Percentiles rank a stretch among this genome's conserved stretches.
These are phyloP conservation scores for Hoplodrina blanda DNA, from an alignment of 2,888 invertebrate genomes.

Conservation along the genomic window DNA sequence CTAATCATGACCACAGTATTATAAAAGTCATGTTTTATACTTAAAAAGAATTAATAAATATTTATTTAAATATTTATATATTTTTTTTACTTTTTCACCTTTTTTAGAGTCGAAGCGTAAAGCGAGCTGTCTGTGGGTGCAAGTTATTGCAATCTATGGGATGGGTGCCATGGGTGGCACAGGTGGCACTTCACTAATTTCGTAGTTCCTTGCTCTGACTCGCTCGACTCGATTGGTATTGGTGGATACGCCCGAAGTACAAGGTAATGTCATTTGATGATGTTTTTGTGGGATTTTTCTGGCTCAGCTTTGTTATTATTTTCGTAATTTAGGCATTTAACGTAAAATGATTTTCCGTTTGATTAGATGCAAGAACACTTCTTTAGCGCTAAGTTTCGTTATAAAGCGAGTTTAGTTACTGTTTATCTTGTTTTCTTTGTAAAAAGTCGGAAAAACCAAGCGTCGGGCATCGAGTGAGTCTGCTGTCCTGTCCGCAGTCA, in stretches of 20 bases:
- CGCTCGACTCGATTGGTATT: background rate
- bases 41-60: too few species aligned
- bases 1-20: too few species aligned
- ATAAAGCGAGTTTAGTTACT: background rate
- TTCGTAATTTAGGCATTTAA: background rate
- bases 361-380: background rate
- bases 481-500: background rate
- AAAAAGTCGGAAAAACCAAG: constrained; percentile 42
- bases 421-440: constrained; percentile 35
- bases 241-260: constrained; percentile 2
- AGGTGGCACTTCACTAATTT: too few species aligned
- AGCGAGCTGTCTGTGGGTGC: too few species aligned
- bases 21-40: too few species aligned
- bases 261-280: constrained; percentile 15
- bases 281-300: constrained; percentile 14
- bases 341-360: background rate
- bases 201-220: too few species aligned
- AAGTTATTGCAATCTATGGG: too few species aligned
- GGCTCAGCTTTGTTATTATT: constrained; percentile 5
- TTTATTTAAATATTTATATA: too few species aligned
- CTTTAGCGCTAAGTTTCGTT: background rate
- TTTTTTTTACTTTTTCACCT: too few species aligned
- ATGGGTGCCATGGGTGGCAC: too few species aligned
- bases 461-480: constrained; percentile 3
- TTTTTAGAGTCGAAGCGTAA: too few species aligned